These are phyloP conservation scores for Percopsis transmontana DNA, from an alignment of 2,113 vertebrate genomes.

Conservation along the genomic window DNA sequence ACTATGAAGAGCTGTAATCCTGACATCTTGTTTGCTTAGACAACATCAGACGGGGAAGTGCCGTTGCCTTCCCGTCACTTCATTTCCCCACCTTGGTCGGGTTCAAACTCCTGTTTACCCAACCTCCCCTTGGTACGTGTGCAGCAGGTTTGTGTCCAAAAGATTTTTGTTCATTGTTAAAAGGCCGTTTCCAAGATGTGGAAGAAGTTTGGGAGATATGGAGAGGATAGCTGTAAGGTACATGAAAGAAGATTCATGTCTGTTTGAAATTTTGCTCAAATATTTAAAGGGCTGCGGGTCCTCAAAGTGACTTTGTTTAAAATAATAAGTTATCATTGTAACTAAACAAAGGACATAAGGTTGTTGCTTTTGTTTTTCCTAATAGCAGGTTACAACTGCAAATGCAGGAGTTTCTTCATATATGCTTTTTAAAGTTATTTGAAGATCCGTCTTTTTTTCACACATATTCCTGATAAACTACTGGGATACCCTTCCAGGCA, in stretches of 20 bases:
- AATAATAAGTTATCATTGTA: conserved; percentile 48
- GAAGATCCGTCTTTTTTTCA: too few species aligned
- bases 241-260: conserved; percentile 42
- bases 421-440: too few species aligned
- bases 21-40: conserved; percentile 26
- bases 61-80: neutral
- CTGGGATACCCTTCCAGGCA: too few species aligned
- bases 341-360: conserved; percentile 29
- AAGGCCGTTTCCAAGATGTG: conserved; percentile 39
- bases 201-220: conserved; percentile 22
- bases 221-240: conserved; percentile 7
- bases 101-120: conserved; percentile 28
- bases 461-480: too few species aligned
- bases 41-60: conserved; percentile 3
- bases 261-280: conserved; percentile 47
- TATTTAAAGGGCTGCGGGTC: conserved; percentile 53
- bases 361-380: neutral
- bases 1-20: conserved; percentile 21
- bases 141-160: conserved; percentile 10
- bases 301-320: conserved; percentile 36
- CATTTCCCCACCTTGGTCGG: neutral
- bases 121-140: conserved; percentile 13
- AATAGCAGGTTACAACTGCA: conserved; percentile 32
- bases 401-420: conserved; percentile 23
- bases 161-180: conserved; percentile 8